These are phyloP conservation scores for Acanthiza pusilla DNA, from an alignment of 2,797 vertebrate genomes.

Conservation along the genomic window DNA sequence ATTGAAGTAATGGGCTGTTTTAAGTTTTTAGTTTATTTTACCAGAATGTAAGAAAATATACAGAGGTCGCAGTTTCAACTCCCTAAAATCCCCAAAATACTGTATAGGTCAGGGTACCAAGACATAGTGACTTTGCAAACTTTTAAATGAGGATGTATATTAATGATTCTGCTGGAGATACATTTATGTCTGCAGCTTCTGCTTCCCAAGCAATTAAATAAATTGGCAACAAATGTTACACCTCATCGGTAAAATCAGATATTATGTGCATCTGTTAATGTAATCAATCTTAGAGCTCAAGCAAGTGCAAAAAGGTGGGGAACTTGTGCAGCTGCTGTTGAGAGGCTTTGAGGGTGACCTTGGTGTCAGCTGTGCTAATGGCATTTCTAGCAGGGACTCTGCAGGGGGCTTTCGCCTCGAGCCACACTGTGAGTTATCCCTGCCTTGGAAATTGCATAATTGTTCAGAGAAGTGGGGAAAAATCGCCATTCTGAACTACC, in stretches of 20 bases:
- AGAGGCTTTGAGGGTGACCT: slow-evolving; percentile 61
- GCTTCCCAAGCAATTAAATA: slow-evolving; percentile 29
- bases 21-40: slow-evolving; percentile 1
- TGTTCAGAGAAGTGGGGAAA: not conserved
- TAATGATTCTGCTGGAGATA: not conserved
- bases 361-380: slow-evolving; percentile 27
- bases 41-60: slow-evolving; percentile 2
- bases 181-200: not conserved
- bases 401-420: slow-evolving; percentile 35
- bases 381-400: slow-evolving; percentile 32
- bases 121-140: not conserved
- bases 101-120: not conserved
- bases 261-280: not conserved
- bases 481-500: not conserved
- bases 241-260: slow-evolving; percentile 31
- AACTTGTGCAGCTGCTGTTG: not conserved
- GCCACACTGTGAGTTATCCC: slow-evolving; percentile 21
- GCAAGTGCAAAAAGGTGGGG: not conserved
- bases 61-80: not conserved
- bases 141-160: not conserved
- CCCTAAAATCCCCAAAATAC: not conserved
- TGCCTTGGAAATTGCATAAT: not conserved
- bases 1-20: slow-evolving; percentile 47
- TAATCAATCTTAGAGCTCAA: slow-evolving; percentile 16
- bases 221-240: slow-evolving; percentile 30